A percentile compares a stretch with the other conserved stretches of the same genome.
Evolutionary conservation across 2,113 vertebrate species (phyloP).

Genomic region (Tapirus terrestris): DNA sequence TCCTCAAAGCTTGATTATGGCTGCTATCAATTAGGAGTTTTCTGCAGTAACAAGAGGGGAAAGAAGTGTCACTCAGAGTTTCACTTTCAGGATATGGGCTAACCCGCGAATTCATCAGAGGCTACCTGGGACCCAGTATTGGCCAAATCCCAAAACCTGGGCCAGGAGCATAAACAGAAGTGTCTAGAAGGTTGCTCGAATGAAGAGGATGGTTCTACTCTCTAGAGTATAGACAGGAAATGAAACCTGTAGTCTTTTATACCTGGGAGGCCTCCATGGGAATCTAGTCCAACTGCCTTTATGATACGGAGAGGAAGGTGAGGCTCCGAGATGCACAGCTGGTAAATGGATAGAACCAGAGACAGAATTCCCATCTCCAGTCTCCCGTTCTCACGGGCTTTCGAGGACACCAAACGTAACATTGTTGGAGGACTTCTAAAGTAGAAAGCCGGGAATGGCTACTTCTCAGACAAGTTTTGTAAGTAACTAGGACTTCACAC

Average conservation of each 20-base stretch:
- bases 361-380: background rate
- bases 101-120: background rate
- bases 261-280: background rate
- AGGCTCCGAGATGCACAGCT: background rate
- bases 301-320: background rate
- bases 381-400: background rate
- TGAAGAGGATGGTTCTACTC: background rate
- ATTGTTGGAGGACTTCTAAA: background rate
- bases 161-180: background rate
- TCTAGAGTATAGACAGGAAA: background rate
- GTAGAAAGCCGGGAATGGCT: background rate
- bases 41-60: background rate
- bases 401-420: background rate
- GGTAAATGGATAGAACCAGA: background rate
- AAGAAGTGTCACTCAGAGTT: background rate
- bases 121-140: background rate
- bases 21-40: background rate
- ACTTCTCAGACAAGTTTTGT: background rate
- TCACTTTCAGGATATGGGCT: background rate
- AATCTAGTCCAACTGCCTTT: background rate
- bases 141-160: background rate
- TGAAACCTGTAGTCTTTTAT: background rate
- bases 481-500: background rate
- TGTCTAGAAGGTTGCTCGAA: background rate
- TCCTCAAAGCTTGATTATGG: background rate